Percentiles rank a stretch among this genome's conserved stretches.
Conservation (phyloP, 2,113 vertebrate genomes). For the human region DNA sequence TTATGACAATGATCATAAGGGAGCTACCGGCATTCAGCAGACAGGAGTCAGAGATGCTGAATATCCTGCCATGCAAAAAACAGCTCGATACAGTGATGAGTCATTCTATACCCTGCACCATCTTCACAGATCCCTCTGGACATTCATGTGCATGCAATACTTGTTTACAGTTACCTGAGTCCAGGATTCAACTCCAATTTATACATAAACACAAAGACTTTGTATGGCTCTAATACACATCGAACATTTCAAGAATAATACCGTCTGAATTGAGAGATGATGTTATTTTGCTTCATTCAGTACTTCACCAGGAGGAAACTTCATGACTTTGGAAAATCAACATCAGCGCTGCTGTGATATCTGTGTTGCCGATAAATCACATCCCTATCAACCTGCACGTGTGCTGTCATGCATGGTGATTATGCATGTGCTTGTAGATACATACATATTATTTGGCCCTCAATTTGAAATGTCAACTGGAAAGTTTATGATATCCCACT, state of each 20-base stretch:
- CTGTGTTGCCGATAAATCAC: neutral
- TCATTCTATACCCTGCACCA: neutral
- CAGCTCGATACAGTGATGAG: neutral
- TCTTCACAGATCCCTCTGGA: neutral
- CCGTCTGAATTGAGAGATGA: neutral
- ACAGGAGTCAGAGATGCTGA: neutral
- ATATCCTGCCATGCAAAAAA: neutral
- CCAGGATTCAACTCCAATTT: neutral
- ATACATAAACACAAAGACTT: neutral
- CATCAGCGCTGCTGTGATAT: rapidly evolving
- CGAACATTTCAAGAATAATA: neutral
- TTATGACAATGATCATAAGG: neutral
- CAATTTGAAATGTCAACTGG: neutral
- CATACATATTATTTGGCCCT: neutral
- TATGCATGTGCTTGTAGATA: neutral
- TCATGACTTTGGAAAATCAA: neutral
- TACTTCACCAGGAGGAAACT: neutral
- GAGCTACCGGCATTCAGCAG: neutral
- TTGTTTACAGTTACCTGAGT: neutral
- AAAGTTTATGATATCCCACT: neutral
- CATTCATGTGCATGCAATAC: neutral
- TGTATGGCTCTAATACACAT: neutral
- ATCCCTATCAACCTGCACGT: rapidly evolving
- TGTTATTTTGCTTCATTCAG: neutral
- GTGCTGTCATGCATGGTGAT: rapidly evolving